Evolutionary conservation across 2,888 invertebrate species (phyloP).

Genomic region (Ecliptopera silaceata): DNA sequence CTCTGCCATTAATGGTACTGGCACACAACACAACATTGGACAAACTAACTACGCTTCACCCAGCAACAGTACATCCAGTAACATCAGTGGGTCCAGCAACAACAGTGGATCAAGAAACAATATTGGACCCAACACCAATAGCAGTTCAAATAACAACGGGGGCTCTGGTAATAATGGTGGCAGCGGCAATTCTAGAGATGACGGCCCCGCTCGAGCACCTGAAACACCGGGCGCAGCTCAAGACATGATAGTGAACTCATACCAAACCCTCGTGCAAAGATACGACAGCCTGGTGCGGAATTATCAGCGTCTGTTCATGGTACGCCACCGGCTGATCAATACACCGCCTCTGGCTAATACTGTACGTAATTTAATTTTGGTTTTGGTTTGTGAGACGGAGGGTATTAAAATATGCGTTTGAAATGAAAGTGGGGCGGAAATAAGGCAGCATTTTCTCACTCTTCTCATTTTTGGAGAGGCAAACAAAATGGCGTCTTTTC

Average conservation of each 20-base stretch:
- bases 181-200: background rate
- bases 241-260: constrained; percentile 75
- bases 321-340: constrained; percentile 68
- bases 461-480: background rate
- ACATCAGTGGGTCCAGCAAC: background rate
- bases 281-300: constrained; percentile 79
- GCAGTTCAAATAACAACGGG: constrained; percentile 25
- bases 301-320: constrained; percentile 77
- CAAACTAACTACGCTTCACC: too few relatives aligned
- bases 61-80: too few relatives aligned
- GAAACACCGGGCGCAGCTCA: constrained; percentile 60
- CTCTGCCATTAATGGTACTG: background rate
- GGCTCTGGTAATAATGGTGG: constrained; percentile 41
- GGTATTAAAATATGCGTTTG: constrained; percentile 4
- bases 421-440: background rate
- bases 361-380: constrained; percentile 50
- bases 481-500: constrained; percentile 1
- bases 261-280: constrained; percentile 77
- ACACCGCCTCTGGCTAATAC: constrained; percentile 70
- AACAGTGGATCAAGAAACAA: constrained; percentile 1
- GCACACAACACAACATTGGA: background rate
- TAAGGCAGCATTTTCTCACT: background rate
- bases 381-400: constrained; percentile 28
- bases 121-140: constrained; percentile 25
- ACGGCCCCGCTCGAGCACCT: constrained; percentile 39